Conservation (phyloP, 2,113 vertebrate species). For the Elanus axillaris region DNA sequence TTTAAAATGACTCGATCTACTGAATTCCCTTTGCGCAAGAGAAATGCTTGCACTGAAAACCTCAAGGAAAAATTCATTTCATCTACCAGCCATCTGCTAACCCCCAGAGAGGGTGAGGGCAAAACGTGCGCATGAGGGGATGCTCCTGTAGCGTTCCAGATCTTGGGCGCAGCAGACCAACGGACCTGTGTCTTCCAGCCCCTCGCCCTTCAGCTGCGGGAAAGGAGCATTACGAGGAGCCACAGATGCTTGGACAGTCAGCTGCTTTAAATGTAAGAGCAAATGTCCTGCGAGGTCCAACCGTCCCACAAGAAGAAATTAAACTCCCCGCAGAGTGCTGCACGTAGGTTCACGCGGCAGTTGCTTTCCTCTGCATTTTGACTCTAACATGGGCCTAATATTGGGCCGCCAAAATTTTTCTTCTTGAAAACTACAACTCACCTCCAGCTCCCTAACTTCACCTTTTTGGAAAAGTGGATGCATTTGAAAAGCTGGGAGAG, state of each 20-base stretch:
- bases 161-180: not conserved
- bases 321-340: not conserved
- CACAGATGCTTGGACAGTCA: not conserved
- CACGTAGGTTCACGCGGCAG: not conserved
- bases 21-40: not conserved
- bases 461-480: not conserved
- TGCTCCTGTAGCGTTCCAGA: not conserved
- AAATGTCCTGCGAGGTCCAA: not conserved
- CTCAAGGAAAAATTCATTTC: not conserved
- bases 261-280: not conserved
- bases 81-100: not conserved
- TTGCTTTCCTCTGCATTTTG: not conserved
- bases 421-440: not conserved
- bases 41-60: not conserved
- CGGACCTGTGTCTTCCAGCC: not conserved
- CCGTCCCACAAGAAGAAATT: not conserved
- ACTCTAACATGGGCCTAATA: not conserved
- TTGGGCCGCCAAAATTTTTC: not conserved
- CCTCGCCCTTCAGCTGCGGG: not conserved
- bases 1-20: not conserved
- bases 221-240: not conserved
- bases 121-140: fast-evolving
- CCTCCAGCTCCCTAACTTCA: not conserved
- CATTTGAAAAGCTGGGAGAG: not conserved
- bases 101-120: fast-evolving